These are phyloP conservation scores for Drosophila obscura DNA, from an alignment of 1,140 invertebrate species.

Conservation along the genomic window DNA sequence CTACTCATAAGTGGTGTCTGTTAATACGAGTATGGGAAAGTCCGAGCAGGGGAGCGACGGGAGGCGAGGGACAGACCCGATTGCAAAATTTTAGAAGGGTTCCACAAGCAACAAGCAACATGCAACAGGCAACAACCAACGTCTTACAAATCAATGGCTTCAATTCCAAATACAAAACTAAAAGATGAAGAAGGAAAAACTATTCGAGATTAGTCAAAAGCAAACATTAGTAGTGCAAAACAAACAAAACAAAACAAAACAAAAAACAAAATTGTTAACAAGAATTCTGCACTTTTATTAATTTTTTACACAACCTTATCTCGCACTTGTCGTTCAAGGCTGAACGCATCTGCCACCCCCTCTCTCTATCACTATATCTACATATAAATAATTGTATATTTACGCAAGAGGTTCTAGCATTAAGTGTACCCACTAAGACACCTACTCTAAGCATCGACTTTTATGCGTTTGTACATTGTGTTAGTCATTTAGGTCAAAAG, in stretches of 20 bases:
- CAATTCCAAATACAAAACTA: conserved; percentile 67
- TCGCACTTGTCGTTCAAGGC: conserved; percentile 30
- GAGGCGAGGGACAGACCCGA: conserved; percentile 16
- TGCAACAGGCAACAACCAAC: not conserved
- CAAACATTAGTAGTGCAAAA: conserved; percentile 23
- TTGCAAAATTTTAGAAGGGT: not conserved
- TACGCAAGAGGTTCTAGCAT: conserved; percentile 75
- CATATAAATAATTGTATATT: conserved; percentile 57
- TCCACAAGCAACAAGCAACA: conserved; percentile 13
- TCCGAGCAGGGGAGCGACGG: not conserved
- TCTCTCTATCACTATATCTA: conserved; percentile 37
- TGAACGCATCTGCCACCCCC: conserved; percentile 18
- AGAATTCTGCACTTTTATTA: conserved; percentile 23
- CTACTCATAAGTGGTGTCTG: conserved; percentile 53
- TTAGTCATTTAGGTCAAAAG: conserved; percentile 70
- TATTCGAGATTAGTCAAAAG: conserved; percentile 65
- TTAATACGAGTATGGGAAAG: conserved; percentile 7
- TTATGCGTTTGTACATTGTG: conserved; percentile 71
- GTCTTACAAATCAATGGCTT: conserved; percentile 64
- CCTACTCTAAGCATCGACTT: conserved; percentile 65
- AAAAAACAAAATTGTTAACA: conserved; percentile 22
- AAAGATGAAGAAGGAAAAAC: conserved; percentile 23
- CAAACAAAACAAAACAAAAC: conserved; percentile 22
- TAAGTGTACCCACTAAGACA: conserved; percentile 60
- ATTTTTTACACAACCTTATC: conserved; percentile 33